Percentiles rank a stretch among this genome's conserved stretches.
phyloP scores from a whole-genome alignment of 2,888 invertebrate species.

The Ophion slaviceki region DNA sequence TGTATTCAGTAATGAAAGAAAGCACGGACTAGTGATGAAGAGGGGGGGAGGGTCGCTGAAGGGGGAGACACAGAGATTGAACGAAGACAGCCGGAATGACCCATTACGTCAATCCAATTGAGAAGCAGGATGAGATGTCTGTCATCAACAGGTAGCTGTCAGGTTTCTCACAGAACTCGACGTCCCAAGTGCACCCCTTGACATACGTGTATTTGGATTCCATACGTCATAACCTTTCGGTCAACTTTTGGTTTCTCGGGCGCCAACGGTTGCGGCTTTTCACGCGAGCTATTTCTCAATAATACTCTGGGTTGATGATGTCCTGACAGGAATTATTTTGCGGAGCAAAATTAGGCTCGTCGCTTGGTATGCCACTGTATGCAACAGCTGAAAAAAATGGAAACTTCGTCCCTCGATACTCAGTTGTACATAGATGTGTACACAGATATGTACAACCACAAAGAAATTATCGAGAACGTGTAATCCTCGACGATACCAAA shows the following conservation, averaged over 20 bases:
- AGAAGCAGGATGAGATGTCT: slow-evolving; percentile 32
- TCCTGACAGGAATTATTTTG: slow-evolving; percentile 8
- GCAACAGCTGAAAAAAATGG: not conserved
- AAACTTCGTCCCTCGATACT: slow-evolving; percentile 1
- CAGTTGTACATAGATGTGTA: too few relatives aligned
- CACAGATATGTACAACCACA: too few relatives aligned
- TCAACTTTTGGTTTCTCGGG: not conserved
- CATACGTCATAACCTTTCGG: not conserved
- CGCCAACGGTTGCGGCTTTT: slow-evolving; percentile 12
- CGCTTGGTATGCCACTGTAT: not conserved
- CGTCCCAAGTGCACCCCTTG: slow-evolving; percentile 26
- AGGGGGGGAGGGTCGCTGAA: not conserved
- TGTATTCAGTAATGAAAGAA: not conserved
- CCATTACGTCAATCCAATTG: slow-evolving; percentile 30
- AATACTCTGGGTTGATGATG: slow-evolving; percentile 13
- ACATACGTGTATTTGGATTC: not conserved
- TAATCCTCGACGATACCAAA: too few relatives aligned
- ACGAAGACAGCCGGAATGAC: not conserved
- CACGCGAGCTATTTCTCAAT: slow-evolving; percentile 10
- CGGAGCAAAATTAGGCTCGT: not conserved
- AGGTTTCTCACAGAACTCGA: slow-evolving; percentile 22
- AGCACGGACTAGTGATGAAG: not conserved
- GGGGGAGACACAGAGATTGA: not conserved
- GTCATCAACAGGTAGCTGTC: slow-evolving; percentile 47
- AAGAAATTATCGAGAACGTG: too few relatives aligned